Evolutionary conservation across 2,888 invertebrate species (phyloP).

Genomic region (Parapristionchus giblindavisi): DNA sequence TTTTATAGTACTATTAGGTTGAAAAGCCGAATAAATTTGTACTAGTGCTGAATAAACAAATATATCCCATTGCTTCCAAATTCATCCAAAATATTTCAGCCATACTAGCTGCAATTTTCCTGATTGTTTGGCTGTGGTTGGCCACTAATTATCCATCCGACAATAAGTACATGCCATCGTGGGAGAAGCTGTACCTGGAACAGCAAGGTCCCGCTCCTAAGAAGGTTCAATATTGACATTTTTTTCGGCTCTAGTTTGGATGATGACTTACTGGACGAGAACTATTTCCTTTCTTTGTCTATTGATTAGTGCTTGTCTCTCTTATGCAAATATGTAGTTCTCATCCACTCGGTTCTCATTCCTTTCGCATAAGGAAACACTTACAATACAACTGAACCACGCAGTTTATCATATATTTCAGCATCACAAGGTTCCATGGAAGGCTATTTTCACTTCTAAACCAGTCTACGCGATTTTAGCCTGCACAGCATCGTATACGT

Average conservation of each 20-base stretch:
- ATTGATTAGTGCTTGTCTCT: no score
- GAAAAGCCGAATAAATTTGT: no score
- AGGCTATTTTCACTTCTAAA: slow-evolving; percentile 28
- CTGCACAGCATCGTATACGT: slow-evolving; percentile 21
- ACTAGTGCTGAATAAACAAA: no score
- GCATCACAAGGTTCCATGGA: slow-evolving; percentile 36
- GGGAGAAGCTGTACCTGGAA: slow-evolving; percentile 47
- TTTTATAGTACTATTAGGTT: background rate
- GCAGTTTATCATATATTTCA: background rate
- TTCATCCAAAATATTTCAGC: no score
- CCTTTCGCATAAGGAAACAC: no score
- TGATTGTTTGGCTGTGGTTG: slow-evolving; percentile 40
- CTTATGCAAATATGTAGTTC: no score
- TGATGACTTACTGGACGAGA: no score
- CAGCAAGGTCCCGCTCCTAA: slow-evolving; percentile 28
- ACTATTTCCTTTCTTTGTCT: no score
- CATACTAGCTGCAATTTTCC: slow-evolving; percentile 37
- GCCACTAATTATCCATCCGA: slow-evolving; percentile 47
- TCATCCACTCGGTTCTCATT: no score
- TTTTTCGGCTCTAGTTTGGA: background rate
- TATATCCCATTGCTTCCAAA: no score
- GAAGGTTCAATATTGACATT: slow-evolving; percentile 18
- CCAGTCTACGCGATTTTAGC: slow-evolving; percentile 29
- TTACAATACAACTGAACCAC: no score
- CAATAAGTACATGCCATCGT: slow-evolving; percentile 47